Evolutionary conservation across 2,888 invertebrate species (phyloP), one percentile per base, ranked within the genome.

Genomic region (Petrolisthes cinctipes): DNA sequence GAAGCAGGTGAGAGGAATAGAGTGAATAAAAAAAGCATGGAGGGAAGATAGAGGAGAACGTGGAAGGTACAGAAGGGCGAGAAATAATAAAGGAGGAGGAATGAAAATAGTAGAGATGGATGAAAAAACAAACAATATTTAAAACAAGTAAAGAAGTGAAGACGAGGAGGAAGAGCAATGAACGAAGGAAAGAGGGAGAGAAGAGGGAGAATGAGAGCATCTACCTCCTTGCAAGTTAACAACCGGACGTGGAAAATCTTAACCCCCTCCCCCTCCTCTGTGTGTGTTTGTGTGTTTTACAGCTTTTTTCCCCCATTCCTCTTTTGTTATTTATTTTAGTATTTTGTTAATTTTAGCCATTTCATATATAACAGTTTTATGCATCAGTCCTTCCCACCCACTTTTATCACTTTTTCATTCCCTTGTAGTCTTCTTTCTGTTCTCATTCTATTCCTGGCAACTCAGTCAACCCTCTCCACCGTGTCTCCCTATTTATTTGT

Each of bases 241-340:
- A 53, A 83, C 83, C 83, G 83, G 83, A 83, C 73, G 83, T 71
- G 51, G 83, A 71, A 83, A 83, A 83, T 85, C 71, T 53, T 61
- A 17, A 20, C 73, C 51, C 68, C 37, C 56, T n/a, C 85, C 78
- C 85, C 61, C 85, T 56, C 51, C 71, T 71, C 83, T 37, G 51
- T 37, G 37, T 37, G 37, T 37, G 37, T 37, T 37, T 37, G 37
- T 37, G 37, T 37, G 37, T 37, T 37, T 37, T 37, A 37, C 2
- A 37, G 37, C 37, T 37, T 37, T 37, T 37, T 37, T 37, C 37
- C 37, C 37, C 37, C 37, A 37, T 37, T 37, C 37, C 37, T n/a
- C 6, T 20, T 20, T 71, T 17, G 9, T 61, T 61, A 3, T 6
- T 6, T 17, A 6, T n/a, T n/a, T 20, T 71, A 6, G 14, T n/a